phyloP scores from a whole-genome alignment of 2,888 invertebrate genomes.

The Tenthredo notha region DNA sequence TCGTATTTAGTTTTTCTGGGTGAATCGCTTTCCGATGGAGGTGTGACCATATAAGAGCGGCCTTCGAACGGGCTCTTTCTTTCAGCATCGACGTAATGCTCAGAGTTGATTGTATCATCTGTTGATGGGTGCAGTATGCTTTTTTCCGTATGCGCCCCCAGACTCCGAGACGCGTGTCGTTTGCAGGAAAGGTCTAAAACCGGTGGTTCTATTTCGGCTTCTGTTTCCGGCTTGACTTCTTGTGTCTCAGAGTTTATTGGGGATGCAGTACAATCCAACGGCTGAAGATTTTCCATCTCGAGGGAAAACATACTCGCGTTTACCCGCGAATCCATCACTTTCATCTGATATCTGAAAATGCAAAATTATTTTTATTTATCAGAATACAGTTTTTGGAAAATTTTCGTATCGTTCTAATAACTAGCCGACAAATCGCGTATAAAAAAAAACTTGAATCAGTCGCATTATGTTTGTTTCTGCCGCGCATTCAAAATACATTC shows the following conservation, averaged over 20 bases:
- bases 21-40: conserved; percentile 70
- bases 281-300: conserved; percentile 55
- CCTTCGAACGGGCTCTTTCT: conserved; percentile 66
- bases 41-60: conserved; percentile 68
- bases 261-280: conserved; percentile 62
- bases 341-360: conserved; percentile 20
- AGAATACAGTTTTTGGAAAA: neutral
- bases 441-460: neutral
- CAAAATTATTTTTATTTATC: neutral
- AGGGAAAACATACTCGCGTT: neutral
- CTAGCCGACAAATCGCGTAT: neutral
- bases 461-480: neutral
- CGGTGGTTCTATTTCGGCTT: conserved; percentile 59
- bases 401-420: neutral
- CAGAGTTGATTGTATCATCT: neutral
- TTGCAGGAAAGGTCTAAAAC: conserved; percentile 71
- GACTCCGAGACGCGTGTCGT: conserved; percentile 55
- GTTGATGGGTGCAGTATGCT: conserved; percentile 8
- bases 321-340: conserved; percentile 56
- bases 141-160: conserved; percentile 49
- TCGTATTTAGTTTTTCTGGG: conserved; percentile 65
- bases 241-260: neutral
- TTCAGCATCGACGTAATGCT: conserved; percentile 55
- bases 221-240: conserved; percentile 2
- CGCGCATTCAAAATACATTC: neutral